Percentiles rank a stretch among this genome's conserved stretches.
Evolutionary conservation across 1,140 invertebrate genomes (phyloP).

Genomic region (Drosophila nebulosa): DNA sequence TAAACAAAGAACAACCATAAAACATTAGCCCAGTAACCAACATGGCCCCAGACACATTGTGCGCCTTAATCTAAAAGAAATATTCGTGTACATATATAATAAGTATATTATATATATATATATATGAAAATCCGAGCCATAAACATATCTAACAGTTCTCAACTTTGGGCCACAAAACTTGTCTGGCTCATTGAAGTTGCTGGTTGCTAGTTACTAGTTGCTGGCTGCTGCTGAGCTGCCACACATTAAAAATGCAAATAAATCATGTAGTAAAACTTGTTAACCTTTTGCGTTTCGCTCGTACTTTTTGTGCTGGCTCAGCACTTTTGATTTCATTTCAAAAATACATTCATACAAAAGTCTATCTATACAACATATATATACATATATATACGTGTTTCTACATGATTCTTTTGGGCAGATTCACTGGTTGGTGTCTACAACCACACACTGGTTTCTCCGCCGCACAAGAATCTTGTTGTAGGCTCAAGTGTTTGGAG

Average conservation of each 20-base stretch:
- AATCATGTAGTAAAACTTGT: conserved; percentile 79
- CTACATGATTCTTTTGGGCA: conserved; percentile 59
- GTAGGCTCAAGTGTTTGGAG: conserved; percentile 62
- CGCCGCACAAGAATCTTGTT: conserved; percentile 65
- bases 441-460: conserved; percentile 35
- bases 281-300: conserved; percentile 61
- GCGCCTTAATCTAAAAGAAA: conserved; percentile 15
- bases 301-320: conserved; percentile 47
- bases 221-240: conserved; percentile 25
- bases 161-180: conserved; percentile 7
- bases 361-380: neutral
- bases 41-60: conserved; percentile 44
- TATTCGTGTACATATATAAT: conserved; percentile 18
- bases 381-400: neutral
- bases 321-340: conserved; percentile 75
- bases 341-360: conserved; percentile 13
- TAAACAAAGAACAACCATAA: conserved; percentile 70
- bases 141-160: conserved; percentile 28
- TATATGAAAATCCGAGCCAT: neutral
- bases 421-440: conserved; percentile 56
- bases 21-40: conserved; percentile 73
- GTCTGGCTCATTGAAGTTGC: conserved; percentile 12
- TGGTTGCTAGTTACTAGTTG: too few species aligned
- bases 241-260: conserved; percentile 77
- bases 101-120: conserved; percentile 20